Conservation (phyloP, 53 echinoderm and acorn worm species). For the Paracentrotus lividus region DNA sequence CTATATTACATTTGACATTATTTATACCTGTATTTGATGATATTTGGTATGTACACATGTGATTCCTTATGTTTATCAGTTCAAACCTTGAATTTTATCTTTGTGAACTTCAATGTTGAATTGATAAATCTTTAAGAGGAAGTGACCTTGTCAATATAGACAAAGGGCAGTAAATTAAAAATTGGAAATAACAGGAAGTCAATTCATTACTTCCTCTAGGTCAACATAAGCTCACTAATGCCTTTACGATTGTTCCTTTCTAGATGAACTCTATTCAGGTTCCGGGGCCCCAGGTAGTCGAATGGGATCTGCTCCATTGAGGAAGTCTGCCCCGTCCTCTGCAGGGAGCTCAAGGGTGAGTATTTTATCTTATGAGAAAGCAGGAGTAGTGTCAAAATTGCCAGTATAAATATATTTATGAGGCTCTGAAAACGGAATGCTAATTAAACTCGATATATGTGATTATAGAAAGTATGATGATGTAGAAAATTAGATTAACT, state of each 20-base stretch:
- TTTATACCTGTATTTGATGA: too few relatives aligned
- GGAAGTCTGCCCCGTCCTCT: slow-evolving; percentile 78
- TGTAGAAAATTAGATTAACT: too few relatives aligned
- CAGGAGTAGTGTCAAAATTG: too few relatives aligned
- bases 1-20: too few relatives aligned
- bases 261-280: slow-evolving; percentile 93
- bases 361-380: background rate
- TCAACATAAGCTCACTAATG: background rate
- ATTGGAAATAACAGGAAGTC: slow-evolving; percentile 15
- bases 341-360: slow-evolving; percentile 70
- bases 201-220: background rate
- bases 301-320: slow-evolving; percentile 84
- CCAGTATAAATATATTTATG: too few relatives aligned
- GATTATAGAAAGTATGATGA: too few relatives aligned
- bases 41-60: too few relatives aligned
- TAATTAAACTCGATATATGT: too few relatives aligned
- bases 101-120: background rate
- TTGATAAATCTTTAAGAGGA: background rate
- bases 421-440: too few relatives aligned
- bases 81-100: too few relatives aligned
- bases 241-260: background rate
- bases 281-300: slow-evolving; percentile 82
- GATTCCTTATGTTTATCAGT: too few relatives aligned
- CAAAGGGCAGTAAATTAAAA: background rate
- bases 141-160: background rate